Evolutionary conservation across 2,888 invertebrate genomes (phyloP).

Genomic region (Brachyopa scutellaris): DNA sequence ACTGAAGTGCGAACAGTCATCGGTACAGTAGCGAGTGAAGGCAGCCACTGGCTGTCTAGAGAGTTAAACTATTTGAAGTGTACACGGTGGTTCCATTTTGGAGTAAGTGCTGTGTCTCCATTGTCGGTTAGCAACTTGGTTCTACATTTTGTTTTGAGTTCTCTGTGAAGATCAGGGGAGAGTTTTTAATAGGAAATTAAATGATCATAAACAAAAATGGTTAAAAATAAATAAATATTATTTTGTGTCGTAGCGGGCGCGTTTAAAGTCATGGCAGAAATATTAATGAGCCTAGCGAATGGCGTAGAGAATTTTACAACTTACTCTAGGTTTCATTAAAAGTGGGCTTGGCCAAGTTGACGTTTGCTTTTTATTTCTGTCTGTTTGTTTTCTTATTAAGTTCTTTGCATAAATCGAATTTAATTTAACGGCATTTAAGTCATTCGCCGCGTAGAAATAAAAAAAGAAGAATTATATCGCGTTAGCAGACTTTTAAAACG

Average conservation of each 20-base stretch:
- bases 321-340: background rate
- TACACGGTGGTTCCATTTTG: no score
- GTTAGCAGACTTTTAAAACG: no score
- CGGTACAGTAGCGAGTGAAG: conserved; percentile 4
- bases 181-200: conserved; percentile 31
- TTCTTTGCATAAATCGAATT: background rate
- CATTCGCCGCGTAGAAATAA: no score
- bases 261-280: conserved; percentile 11
- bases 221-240: conserved; percentile 33
- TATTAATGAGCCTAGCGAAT: background rate
- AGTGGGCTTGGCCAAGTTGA: conserved; percentile 5
- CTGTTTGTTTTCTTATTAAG: no score
- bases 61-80: no score
- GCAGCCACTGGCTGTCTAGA: background rate
- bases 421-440: background rate
- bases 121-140: background rate
- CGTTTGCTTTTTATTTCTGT: no score
- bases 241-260: conserved; percentile 9
- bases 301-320: background rate
- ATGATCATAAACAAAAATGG: conserved; percentile 34
- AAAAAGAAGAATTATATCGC: no score
- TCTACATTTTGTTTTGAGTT: background rate
- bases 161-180: background rate
- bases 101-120: conserved; percentile 1
- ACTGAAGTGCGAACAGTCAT: background rate